These are phyloP conservation scores for Fulica atra DNA, from an alignment of 2,113 vertebrate genomes.

Conservation along the genomic window DNA sequence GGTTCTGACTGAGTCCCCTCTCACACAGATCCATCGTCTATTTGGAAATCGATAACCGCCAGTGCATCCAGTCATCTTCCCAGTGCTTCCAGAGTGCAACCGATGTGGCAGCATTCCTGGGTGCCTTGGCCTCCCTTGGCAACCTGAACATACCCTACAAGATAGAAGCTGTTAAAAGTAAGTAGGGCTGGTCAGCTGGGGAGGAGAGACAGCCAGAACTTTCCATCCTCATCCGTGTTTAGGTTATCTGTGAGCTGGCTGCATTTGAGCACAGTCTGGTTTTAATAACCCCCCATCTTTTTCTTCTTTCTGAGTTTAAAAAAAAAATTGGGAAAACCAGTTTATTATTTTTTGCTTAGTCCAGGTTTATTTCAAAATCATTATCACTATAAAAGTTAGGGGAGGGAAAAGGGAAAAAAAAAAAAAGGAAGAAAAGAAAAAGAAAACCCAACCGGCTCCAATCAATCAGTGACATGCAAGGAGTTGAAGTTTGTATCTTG, in stretches of 20 bases:
- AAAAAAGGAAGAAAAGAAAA: background rate
- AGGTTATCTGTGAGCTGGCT: background rate
- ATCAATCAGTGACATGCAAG: slow-evolving; percentile 97
- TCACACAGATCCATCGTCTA: slow-evolving; percentile 88
- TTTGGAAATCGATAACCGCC: slow-evolving; percentile 96
- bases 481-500: slow-evolving; percentile 98
- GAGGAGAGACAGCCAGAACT: background rate
- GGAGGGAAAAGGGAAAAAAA: background rate
- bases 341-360: slow-evolving; percentile 38
- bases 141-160: slow-evolving; percentile 92
- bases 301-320: background rate
- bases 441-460: slow-evolving; percentile 64
- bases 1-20: background rate
- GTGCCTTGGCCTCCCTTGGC: slow-evolving; percentile 90
- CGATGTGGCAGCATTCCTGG: slow-evolving; percentile 92
- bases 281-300: background rate
- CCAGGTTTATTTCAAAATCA: slow-evolving; percentile 89
- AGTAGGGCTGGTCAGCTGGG: slow-evolving; percentile 50
- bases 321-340: background rate
- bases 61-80: slow-evolving; percentile 88
- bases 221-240: background rate
- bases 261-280: background rate
- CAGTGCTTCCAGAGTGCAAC: slow-evolving; percentile 95
- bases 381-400: slow-evolving; percentile 77
- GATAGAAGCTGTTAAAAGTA: slow-evolving; percentile 93